Percentiles rank a stretch among this genome's conserved stretches.
phyloP scores from a whole-genome alignment of 2,888 invertebrate species.

The Agrotis ipsilon region DNA sequence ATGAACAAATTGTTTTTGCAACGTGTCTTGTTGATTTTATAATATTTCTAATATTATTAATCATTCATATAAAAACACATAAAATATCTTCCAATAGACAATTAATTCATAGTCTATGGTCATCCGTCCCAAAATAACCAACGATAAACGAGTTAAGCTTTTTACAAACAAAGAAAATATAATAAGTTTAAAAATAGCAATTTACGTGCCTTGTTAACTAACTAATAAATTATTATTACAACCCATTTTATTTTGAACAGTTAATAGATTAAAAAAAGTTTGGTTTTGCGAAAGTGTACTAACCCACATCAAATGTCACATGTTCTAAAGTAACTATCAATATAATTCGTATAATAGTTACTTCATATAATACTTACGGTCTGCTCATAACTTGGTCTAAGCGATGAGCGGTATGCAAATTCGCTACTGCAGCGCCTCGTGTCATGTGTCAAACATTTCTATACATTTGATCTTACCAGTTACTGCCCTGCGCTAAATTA shows the following conservation, averaged over 20 bases:
- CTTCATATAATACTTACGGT: too few species aligned
- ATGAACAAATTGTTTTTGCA: not conserved
- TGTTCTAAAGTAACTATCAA: too few species aligned
- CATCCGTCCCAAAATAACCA: slow-evolving; percentile 35
- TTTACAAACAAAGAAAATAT: slow-evolving; percentile 55
- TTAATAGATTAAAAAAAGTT: slow-evolving; percentile 14
- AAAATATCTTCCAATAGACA: slow-evolving; percentile 17
- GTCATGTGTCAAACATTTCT: too few species aligned
- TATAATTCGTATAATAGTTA: too few species aligned
- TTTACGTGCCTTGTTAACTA: slow-evolving; percentile 66
- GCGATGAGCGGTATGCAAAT: too few species aligned
- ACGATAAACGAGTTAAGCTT: slow-evolving; percentile 47
- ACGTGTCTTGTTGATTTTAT: not conserved
- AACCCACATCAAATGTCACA: not conserved
- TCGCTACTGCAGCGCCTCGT: too few species aligned
- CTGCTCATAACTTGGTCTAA: too few species aligned
- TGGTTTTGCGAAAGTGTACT: not conserved
- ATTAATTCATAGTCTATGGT: not conserved
- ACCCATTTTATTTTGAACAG: slow-evolving; percentile 40
- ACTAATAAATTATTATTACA: slow-evolving; percentile 45
- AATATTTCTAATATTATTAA: not conserved
- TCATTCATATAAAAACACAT: not conserved
- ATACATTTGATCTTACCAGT: too few species aligned
- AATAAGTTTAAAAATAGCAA: slow-evolving; percentile 59
- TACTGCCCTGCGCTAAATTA: too few species aligned